phyloP scores from a whole-genome alignment of 2,888 invertebrate genomes.

The Digitonthophagus gazella region DNA sequence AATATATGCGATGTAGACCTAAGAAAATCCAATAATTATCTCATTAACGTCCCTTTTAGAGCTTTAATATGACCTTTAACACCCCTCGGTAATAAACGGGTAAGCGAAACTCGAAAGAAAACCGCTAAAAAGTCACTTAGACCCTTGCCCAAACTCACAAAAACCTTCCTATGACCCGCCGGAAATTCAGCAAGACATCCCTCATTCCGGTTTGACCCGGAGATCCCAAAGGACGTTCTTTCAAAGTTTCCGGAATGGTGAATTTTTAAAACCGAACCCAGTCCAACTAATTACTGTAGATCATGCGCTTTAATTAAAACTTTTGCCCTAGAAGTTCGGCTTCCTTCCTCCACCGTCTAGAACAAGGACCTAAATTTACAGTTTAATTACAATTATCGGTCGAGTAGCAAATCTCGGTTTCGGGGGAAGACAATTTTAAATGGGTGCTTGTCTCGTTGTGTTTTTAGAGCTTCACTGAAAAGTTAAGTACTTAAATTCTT shows the following conservation, averaged over 20 bases:
- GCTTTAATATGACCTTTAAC: not conserved
- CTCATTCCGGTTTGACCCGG: not conserved
- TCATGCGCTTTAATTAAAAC: conserved; percentile 16
- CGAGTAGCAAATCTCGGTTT: not conserved
- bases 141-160: not conserved
- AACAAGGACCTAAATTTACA: conserved; percentile 7
- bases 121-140: not conserved
- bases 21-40: not conserved
- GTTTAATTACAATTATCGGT: conserved; percentile 8
- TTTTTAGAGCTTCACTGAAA: not conserved
- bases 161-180: not conserved
- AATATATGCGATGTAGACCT: no score
- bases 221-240: not conserved
- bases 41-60: not conserved
- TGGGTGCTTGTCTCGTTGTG: not conserved
- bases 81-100: not conserved
- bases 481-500: no score
- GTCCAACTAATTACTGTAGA: conserved; percentile 16
- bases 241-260: conserved; percentile 4
- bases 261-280: conserved; percentile 13
- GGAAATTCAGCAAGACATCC: not conserved
- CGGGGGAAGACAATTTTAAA: not conserved
- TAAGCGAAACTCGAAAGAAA: not conserved
- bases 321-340: not conserved
- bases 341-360: not conserved